phyloP scores from a whole-genome alignment of 2,888 invertebrate species.

The Fissipunctia ypsillon region DNA sequence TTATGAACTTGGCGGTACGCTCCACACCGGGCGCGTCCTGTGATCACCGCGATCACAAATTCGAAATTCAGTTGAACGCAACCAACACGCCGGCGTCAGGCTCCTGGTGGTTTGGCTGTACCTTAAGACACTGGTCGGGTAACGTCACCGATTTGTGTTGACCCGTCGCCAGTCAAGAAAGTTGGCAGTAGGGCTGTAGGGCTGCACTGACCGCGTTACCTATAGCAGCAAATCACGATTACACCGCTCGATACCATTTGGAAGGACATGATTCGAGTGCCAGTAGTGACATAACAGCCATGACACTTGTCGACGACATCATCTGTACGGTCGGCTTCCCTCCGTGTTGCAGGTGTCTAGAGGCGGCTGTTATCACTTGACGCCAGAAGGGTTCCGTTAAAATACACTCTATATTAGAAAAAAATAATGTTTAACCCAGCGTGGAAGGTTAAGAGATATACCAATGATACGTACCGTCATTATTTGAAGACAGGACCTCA shows the following conservation, averaged over 20 bases:
- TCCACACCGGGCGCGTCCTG: neutral
- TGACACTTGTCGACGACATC: neutral
- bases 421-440: neutral
- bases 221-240: neutral
- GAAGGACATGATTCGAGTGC: neutral
- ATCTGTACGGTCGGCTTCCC: neutral
- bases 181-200: neutral
- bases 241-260: neutral
- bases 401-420: neutral
- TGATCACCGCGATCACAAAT: neutral
- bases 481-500: constrained; percentile 65
- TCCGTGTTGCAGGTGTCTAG: neutral
- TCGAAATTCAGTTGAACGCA: neutral
- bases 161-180: neutral
- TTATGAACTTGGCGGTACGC: neutral
- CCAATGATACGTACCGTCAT: constrained; percentile 69
- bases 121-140: neutral
- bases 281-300: neutral
- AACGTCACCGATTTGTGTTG: neutral
- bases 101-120: neutral
- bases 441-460: neutral
- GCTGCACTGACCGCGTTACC: neutral
- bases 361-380: neutral
- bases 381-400: neutral
- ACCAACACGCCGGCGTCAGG: neutral